Percentiles rank a stretch among this genome's conserved stretches.
Conservation (phyloP, 2,888 invertebrate species). For the Teleogryllus oceanicus region DNA sequence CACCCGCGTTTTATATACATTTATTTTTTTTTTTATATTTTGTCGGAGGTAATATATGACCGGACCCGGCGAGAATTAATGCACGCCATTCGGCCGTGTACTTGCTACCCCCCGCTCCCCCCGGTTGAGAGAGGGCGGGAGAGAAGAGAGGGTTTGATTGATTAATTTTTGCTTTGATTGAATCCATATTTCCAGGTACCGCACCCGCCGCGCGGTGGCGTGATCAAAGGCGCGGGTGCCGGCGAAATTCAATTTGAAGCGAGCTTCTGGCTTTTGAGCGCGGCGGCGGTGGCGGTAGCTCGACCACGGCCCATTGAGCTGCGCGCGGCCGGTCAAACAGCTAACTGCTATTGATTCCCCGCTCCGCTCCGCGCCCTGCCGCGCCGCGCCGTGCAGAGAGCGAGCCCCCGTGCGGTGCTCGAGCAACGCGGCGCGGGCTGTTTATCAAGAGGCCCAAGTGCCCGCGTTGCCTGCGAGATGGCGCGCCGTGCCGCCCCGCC, state of each 20-base stretch:
- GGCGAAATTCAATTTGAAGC: conserved; percentile 19
- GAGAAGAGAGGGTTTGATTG: background rate
- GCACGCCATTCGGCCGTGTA: background rate
- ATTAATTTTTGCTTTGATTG: conserved; percentile 18
- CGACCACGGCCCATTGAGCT: background rate
- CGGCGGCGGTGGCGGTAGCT: background rate
- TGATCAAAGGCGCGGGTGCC: conserved; percentile 5
- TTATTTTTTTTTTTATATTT: background rate
- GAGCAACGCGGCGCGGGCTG: too few species aligned
- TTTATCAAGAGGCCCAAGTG: too few species aligned
- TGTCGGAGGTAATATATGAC: background rate
- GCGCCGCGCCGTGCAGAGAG: background rate
- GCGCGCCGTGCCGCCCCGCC: too few species aligned
- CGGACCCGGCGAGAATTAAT: background rate
- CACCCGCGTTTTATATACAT: background rate
- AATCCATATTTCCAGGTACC: conserved; percentile 21
- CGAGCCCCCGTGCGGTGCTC: too few species aligned
- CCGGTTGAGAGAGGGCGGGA: background rate
- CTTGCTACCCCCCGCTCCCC: background rate
- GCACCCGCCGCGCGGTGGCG: background rate
- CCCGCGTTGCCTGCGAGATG: too few species aligned
- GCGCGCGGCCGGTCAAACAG: background rate
- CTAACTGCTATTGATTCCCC: background rate
- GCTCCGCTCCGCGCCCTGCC: background rate
- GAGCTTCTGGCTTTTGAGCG: background rate